These are phyloP conservation scores for Taphrorychus bicolor DNA, from an alignment of 2,888 invertebrate species.

Conservation along the genomic window DNA sequence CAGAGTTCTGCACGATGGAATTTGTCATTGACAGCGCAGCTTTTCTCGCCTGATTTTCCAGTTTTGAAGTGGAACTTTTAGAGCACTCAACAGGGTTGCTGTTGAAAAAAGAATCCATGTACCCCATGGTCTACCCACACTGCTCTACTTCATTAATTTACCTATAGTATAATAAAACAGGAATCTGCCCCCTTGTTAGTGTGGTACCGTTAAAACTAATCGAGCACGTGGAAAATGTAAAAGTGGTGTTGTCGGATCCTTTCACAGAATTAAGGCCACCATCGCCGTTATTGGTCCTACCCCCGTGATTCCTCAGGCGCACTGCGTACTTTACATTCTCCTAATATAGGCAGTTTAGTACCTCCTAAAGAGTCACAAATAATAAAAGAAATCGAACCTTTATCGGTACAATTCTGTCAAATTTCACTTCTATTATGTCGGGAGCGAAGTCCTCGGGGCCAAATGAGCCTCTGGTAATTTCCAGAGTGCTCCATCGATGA, in stretches of 20 bases:
- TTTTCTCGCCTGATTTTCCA: constrained; percentile 67
- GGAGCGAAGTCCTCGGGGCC: constrained; percentile 85
- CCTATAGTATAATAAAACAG: constrained; percentile 90
- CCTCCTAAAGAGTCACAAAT: neutral
- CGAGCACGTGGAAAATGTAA: constrained; percentile 89
- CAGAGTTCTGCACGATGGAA: constrained; percentile 78
- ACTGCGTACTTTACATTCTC: constrained; percentile 90
- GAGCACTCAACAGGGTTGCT: constrained; percentile 57
- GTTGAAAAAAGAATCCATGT: too few species aligned
- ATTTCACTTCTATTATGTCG: constrained; percentile 89
- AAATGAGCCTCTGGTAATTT: constrained; percentile 83
- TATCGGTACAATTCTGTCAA: constrained; percentile 84
- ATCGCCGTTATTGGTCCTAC: constrained; percentile 94
- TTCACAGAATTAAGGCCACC: constrained; percentile 87
- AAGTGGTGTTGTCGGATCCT: constrained; percentile 91
- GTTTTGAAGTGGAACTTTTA: constrained; percentile 53
- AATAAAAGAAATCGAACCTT: constrained; percentile 65
- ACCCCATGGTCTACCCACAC: too few species aligned
- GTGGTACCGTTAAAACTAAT: constrained; percentile 97
- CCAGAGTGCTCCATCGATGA: constrained; percentile 89
- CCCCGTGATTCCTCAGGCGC: constrained; percentile 86
- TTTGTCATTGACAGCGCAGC: constrained; percentile 79
- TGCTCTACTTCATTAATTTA: too few species aligned
- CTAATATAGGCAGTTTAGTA: constrained; percentile 57
- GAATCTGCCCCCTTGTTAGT: constrained; percentile 92